These are phyloP conservation scores for Nineta flava DNA, from an alignment of 2,888 invertebrate genomes.

Conservation along the genomic window DNA sequence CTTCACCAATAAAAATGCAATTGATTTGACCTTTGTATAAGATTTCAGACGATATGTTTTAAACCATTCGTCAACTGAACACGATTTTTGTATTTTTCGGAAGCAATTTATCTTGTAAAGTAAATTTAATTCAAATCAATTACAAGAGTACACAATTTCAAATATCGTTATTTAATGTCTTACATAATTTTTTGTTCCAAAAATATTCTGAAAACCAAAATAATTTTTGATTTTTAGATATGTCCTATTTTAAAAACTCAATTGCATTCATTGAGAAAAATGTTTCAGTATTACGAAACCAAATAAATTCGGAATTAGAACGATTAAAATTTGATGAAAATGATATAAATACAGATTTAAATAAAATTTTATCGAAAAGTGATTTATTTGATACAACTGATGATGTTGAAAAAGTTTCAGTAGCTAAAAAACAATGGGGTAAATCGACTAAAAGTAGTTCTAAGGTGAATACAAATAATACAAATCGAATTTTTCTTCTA, in stretches of 20 bases:
- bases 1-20: no score
- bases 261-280: slow-evolving; percentile 20
- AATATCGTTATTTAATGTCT: no score
- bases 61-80: no score
- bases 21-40: no score
- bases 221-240: slow-evolving; percentile 15
- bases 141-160: no score
- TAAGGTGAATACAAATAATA: background rate
- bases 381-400: slow-evolving; percentile 2
- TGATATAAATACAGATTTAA: slow-evolving; percentile 17
- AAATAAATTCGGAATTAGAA: slow-evolving; percentile 15
- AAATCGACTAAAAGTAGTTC: background rate
- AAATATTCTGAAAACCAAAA: background rate
- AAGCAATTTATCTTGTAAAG: no score
- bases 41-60: no score
- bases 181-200: background rate
- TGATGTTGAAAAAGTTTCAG: background rate
- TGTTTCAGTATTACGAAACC: slow-evolving; percentile 17
- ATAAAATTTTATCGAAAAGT: background rate
- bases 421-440: background rate
- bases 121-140: no score
- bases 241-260: slow-evolving; percentile 19
- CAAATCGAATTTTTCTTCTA: slow-evolving; percentile 1
- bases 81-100: no score
- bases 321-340: slow-evolving; percentile 16